Evolutionary conservation across 2,113 vertebrate genomes (phyloP).

Genomic region (Bucco capensis): DNA sequence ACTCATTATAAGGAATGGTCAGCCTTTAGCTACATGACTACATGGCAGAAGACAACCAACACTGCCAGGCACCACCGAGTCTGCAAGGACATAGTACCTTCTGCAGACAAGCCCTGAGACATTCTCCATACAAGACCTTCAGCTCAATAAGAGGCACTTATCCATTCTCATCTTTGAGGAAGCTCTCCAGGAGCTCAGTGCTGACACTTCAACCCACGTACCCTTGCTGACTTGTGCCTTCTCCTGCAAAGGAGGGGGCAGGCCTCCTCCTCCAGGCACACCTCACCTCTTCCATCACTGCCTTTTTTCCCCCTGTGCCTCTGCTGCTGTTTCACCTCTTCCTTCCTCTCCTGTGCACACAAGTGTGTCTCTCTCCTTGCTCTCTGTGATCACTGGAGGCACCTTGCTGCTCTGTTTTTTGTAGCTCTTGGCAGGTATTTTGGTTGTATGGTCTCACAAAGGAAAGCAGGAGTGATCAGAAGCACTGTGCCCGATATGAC

Average conservation of each 20-base stretch:
- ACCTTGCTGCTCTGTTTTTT: not conserved
- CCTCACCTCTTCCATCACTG: not conserved
- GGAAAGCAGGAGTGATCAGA: not conserved
- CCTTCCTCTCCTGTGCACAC: rapidly evolving
- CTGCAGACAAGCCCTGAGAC: not conserved
- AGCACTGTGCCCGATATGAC: not conserved
- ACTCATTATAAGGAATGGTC: not conserved
- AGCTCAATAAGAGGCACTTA: not conserved
- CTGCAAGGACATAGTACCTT: rapidly evolving
- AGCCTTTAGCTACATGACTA: not conserved
- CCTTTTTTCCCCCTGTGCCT: not conserved
- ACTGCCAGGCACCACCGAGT: not conserved
- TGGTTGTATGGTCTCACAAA: not conserved
- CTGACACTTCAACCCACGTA: not conserved
- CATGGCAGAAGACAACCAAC: not conserved
- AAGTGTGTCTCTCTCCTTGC: not conserved
- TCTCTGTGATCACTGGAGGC: not conserved
- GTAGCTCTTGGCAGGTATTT: not conserved
- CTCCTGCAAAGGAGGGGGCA: not conserved
- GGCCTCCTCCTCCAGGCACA: not conserved
- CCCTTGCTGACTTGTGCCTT: not conserved
- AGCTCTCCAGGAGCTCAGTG: not conserved
- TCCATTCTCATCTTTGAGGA: not conserved
- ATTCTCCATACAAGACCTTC: not conserved
- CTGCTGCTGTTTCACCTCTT: not conserved